A percentile compares a stretch with the other conserved stretches of the same genome.
phyloP scores from a whole-genome alignment of 2,888 invertebrate species.

The Adineta ricciae region DNA sequence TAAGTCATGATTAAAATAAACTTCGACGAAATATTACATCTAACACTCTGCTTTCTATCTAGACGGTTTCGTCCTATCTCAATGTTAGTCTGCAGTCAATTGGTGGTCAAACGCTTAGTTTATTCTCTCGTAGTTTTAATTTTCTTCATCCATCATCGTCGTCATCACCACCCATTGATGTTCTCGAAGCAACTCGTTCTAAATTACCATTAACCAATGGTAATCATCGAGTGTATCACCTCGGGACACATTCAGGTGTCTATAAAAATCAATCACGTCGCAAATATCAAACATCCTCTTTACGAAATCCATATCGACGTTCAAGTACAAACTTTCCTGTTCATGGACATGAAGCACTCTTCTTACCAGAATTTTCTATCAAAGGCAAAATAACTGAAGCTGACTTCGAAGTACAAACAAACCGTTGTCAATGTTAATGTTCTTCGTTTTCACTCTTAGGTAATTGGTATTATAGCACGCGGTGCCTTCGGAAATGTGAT shows the following conservation, averaged over 20 bases:
- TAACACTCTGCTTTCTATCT: background rate
- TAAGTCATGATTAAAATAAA: too few relatives aligned
- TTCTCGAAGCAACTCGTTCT: background rate
- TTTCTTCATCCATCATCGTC: background rate
- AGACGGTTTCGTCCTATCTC: background rate
- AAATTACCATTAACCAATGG: background rate
- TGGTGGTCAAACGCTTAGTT: background rate
- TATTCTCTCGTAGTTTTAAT: constrained; percentile 8
- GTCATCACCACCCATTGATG: background rate
- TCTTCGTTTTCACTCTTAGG: too few relatives aligned
- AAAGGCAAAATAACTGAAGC: constrained; percentile 32
- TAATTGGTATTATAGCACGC: constrained; percentile 63
- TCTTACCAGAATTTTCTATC: constrained; percentile 32
- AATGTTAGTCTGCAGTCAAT: constrained; percentile 6
- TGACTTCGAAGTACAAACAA: constrained; percentile 36
- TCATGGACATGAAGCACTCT: constrained; percentile 30
- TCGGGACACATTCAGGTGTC: background rate
- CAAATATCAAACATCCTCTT: constrained; percentile 29
- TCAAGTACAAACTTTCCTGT: constrained; percentile 33
- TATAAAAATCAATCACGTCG: constrained; percentile 25
- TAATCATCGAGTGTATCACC: background rate
- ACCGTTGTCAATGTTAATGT: too few relatives aligned
- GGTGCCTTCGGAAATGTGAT: constrained; percentile 83
- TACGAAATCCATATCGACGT: constrained; percentile 32
- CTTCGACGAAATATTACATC: too few relatives aligned